Base-by-base conservation (phyloP, 2,113 vertebrate genomes). In the Spheniscus mendiculus region DNA sequence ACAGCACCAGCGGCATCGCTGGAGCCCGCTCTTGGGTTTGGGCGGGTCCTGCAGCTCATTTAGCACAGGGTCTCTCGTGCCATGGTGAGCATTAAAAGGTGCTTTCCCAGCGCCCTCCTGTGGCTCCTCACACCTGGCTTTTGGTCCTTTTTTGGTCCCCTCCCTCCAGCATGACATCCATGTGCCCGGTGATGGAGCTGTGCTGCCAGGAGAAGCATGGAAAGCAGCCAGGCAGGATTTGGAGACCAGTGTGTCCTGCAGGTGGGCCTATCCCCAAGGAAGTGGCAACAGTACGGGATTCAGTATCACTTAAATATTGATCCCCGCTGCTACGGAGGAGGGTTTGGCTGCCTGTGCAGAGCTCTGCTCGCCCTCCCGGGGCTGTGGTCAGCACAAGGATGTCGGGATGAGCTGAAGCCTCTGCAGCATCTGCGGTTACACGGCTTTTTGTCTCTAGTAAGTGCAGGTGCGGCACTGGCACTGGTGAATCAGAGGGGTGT, bases 11-110 rank as follows among this genome's bases (percentile, higher is more conserved):
- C 10, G 9, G 36, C 56, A 5, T 59, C 5, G 1, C 23, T 92
- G 58, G 70, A 85, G 50, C 18, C 27, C 0, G 1, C 71, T 76
- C 19, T 53, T 0, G 0, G 14, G 6, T 56, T 55, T 1, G 1
- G 27, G 11, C 47, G 52, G 36, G 9, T 66, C n/a, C 50, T 53
- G 76, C 32, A 62, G 47, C 56, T 95, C 66, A 12, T 65, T 44
- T 34, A 47, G 30, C 26, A 8, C 23, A 25, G 52, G 5, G 2
- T 44, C 32, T 73, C 32, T 78, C 29, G 0, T 47, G 29, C 42
- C 22, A 7, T 22, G 32, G 29, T 73, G 29, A 82, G 32, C 45
- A 17, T 85, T 82, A 79, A 61, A 7, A 78, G 34, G n/a, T 55
- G 22, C 71, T 30, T 89, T 66, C 40, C 56, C 6, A 15, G 55